A percentile compares a stretch with the other conserved stretches of the same genome.
Evolutionary conservation across 2,888 invertebrate genomes (phyloP).

Genomic region (Petrophora chlorosata): DNA sequence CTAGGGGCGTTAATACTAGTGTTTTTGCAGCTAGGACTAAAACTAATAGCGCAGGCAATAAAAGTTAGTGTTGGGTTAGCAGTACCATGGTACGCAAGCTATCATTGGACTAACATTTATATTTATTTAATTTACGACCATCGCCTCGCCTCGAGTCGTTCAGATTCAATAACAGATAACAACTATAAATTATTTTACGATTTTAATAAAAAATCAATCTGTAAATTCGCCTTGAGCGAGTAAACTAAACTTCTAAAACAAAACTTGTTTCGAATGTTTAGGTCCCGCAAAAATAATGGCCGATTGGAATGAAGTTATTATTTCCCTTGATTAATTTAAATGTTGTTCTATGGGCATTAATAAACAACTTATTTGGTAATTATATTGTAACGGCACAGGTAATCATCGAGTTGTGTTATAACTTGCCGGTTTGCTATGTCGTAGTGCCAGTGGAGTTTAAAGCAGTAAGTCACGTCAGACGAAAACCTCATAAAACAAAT

Average conservation of each 20-base stretch:
- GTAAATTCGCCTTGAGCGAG: conserved; percentile 23
- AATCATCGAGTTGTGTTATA: conserved; percentile 38
- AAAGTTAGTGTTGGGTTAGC: conserved; percentile 3
- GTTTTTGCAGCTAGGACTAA: neutral
- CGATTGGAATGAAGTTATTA: conserved; percentile 59
- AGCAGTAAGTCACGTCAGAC: too few species aligned
- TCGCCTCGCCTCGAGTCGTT: conserved; percentile 22
- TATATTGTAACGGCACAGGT: conserved; percentile 56
- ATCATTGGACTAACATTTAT: conserved; percentile 23
- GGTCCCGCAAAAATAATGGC: conserved; percentile 43
- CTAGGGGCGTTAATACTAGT: neutral
- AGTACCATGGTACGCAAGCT: conserved; percentile 8
- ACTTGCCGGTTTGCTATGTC: conserved; percentile 38
- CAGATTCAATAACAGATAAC: conserved; percentile 26
- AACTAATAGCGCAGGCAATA: neutral
- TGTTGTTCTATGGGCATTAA: conserved; percentile 58
- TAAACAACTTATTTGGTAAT: conserved; percentile 66
- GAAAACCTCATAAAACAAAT: too few species aligned
- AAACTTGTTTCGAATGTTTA: conserved; percentile 11
- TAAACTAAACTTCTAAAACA: conserved; percentile 3
- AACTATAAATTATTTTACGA: conserved; percentile 23
- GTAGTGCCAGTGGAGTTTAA: too few species aligned
- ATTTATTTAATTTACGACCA: conserved; percentile 25
- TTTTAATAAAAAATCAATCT: conserved; percentile 33
- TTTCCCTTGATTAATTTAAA: conserved; percentile 61